Conservation (phyloP, 2,888 invertebrate species). For the Trissonchulus sp. region DNA sequence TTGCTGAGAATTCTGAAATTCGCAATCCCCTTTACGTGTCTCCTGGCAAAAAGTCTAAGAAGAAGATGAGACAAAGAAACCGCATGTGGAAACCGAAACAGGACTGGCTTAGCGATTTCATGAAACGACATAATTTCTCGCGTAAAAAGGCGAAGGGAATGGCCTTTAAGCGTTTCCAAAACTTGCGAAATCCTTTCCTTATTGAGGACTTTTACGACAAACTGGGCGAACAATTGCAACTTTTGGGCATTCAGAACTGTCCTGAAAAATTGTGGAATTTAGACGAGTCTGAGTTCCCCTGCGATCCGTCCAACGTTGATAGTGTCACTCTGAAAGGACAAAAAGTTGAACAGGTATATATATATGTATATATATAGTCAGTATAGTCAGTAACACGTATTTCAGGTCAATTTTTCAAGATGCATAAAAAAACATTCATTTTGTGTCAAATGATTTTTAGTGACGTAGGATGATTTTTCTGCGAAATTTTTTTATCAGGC, state of each 20-base stretch:
- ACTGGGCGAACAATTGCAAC: neutral
- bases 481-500: too few species aligned
- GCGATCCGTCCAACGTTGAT: neutral
- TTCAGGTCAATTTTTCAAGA: too few species aligned
- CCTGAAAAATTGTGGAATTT: neutral
- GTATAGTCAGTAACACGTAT: too few species aligned
- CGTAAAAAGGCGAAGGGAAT: neutral
- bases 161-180: neutral
- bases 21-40: neutral
- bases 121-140: neutral
- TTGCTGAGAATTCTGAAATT: neutral
- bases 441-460: too few species aligned
- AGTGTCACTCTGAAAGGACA: neutral
- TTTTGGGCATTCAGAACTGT: neutral
- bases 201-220: neutral
- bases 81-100: neutral
- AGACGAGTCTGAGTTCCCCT: neutral
- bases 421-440: too few species aligned
- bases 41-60: neutral
- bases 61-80: too few species aligned
- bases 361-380: too few species aligned
- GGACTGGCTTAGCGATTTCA: neutral
- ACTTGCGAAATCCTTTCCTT: neutral
- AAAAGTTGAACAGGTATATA: too few species aligned
- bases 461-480: too few species aligned